phyloP scores from a whole-genome alignment of 2,113 vertebrate species.

The Barbus barbus region DNA sequence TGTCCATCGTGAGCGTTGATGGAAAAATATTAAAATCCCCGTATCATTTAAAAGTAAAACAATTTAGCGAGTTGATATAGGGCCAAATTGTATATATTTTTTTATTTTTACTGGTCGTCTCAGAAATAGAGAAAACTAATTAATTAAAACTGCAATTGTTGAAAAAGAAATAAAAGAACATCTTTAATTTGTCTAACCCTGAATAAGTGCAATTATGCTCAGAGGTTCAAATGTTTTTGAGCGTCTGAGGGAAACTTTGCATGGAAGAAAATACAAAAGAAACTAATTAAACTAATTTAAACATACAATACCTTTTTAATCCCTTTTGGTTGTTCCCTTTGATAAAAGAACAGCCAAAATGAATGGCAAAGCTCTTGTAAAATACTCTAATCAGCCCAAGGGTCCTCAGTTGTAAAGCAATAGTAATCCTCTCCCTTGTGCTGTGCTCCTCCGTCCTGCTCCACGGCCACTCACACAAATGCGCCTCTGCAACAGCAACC shows the following conservation, averaged over 20 bases:
- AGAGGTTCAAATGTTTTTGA: not conserved
- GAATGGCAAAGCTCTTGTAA: constrained; percentile 53
- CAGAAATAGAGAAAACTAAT: not conserved
- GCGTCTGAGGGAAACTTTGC: not conserved
- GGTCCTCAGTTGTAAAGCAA: constrained; percentile 64
- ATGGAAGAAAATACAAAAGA: constrained; percentile 18
- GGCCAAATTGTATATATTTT: no score
- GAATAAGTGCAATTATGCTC: constrained; percentile 3
- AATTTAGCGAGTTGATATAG: not conserved
- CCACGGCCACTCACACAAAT: constrained; percentile 76
- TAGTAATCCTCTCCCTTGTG: constrained; percentile 72
- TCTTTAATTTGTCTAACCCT: not conserved
- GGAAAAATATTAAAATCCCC: not conserved
- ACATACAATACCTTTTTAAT: constrained; percentile 66
- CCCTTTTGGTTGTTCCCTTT: constrained; percentile 59
- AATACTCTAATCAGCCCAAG: constrained; percentile 62
- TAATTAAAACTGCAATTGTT: not conserved
- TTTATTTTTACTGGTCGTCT: not conserved
- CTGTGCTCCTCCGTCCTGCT: constrained; percentile 72
- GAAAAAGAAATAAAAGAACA: constrained; percentile 4
- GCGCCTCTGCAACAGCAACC: constrained; percentile 81
- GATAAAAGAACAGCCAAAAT: constrained; percentile 69
- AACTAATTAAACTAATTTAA: constrained; percentile 50
- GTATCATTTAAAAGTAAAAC: not conserved
- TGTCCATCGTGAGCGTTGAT: not conserved